Base-by-base conservation (phyloP, 2,888 invertebrate genomes). In the Invenusta paracnida region DNA sequence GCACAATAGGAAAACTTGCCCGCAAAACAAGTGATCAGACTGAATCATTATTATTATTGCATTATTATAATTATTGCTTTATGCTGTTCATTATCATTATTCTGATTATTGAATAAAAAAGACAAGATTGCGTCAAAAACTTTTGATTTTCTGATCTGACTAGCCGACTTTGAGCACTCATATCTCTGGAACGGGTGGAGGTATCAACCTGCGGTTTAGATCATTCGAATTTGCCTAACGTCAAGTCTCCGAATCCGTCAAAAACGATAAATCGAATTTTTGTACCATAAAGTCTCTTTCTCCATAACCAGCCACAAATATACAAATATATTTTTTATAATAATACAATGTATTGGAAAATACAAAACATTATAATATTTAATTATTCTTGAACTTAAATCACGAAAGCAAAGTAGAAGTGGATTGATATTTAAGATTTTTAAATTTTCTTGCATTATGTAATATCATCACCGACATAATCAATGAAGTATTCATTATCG, bases 1-100 rank as follows among this genome's bases (percentile, higher is more conserved):
- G 48, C 48, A 48, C 48, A 48, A 48, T 48, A 48, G 48, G 48
- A 48, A 48, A 48, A 48, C 48, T 48, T 48, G 48, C 48, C 48
- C 48, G 48, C 48, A 73, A 73, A 73, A 25, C 17, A 73, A 73
- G 73, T 73, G 73, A 73, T 73, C 73, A 73, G 73, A 73, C 73
- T 73, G 73, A 73, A 73, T 73, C 73, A 73, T 73, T 73, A 73
- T 73, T 73, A 73, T 73, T 73, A 73, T 73, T 73, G 73, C 73
- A 73, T 73, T 73, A 73, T 73, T 73, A 73, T 73, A n/a, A 73
- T 73, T 73, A 73, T 73, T 73, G 73, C 73, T 13, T 73, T 73
- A 73, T 73, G 73, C 73, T 73, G 73, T 73, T 73, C 73, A 73
- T 73, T 73, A 73, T 73, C 73, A 73, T 73, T 73, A 73, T 73